These are phyloP conservation scores for Conger conger DNA, from an alignment of 2,113 vertebrate species.

Conservation along the genomic window DNA sequence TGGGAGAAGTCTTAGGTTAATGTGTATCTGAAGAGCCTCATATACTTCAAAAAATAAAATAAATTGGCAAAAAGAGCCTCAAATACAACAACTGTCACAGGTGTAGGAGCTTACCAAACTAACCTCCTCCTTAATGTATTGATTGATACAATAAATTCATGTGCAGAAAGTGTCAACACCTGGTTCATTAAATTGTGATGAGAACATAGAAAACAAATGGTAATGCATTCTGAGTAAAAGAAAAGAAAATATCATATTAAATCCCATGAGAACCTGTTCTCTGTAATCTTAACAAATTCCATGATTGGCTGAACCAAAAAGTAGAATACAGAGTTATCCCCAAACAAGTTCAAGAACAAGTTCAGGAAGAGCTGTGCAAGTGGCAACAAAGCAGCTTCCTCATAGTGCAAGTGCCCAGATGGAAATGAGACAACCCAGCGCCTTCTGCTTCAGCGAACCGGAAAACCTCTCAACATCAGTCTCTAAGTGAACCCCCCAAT, in stretches of 20 bases:
- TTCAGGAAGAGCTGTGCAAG: neutral
- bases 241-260: no score
- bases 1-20: no score
- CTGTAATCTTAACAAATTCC: neutral
- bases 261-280: neutral
- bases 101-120: no score
- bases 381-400: neutral
- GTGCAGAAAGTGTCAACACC: neutral
- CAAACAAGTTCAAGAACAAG: neutral
- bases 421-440: conserved; percentile 1
- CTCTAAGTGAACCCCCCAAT: conserved; percentile 43
- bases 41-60: no score
- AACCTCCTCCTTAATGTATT: no score
- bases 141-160: no score
- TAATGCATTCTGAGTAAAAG: neutral
- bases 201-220: no score
- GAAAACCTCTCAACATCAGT: conserved; percentile 28
- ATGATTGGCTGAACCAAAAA: neutral
- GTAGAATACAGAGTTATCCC: neutral
- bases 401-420: neutral
- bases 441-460: conserved; percentile 38
- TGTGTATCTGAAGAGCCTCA: no score
- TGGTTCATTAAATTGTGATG: no score
- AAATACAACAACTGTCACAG: no score
- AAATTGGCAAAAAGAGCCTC: no score